Evolutionary conservation across 2,888 invertebrate genomes (phyloP).

Genomic region (Aleiodes testaceus): DNA sequence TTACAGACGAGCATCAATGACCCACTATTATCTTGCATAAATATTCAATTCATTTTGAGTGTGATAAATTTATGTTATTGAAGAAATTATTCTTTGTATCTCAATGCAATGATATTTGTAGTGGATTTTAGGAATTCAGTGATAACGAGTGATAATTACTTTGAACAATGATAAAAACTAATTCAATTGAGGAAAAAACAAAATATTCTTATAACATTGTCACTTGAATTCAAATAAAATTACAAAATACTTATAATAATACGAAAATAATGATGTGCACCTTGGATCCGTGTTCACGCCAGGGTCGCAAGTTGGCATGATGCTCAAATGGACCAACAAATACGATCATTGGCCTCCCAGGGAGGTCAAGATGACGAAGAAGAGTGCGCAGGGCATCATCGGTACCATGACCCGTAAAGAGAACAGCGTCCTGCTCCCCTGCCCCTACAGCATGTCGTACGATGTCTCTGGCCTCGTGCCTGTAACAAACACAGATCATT

Average conservation of each 20-base stretch:
- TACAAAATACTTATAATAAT: slow-evolving; percentile 16
- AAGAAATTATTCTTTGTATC: background rate
- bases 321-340: slow-evolving; percentile 88
- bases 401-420: slow-evolving; percentile 77
- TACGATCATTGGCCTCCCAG: slow-evolving; percentile 78
- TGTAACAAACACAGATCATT: slow-evolving; percentile 69
- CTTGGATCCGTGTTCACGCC: slow-evolving; percentile 86
- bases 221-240: background rate
- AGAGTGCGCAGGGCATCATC: slow-evolving; percentile 86
- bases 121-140: no score
- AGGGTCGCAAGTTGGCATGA: slow-evolving; percentile 85
- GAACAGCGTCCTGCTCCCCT: slow-evolving; percentile 77
- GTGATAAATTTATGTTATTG: slow-evolving; percentile 3
- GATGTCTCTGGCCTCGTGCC: slow-evolving; percentile 87
- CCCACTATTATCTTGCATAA: slow-evolving; percentile 39
- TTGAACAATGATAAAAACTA: slow-evolving; percentile 4
- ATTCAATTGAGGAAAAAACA: background rate
- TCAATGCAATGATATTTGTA: no score
- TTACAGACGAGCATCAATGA: slow-evolving; percentile 40
- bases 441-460: slow-evolving; percentile 87
- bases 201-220: background rate
- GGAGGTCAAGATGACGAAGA: slow-evolving; percentile 81
- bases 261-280: slow-evolving; percentile 71
- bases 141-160: background rate
- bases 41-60: slow-evolving; percentile 2